These are phyloP conservation scores for Rhamphomyia laevipes DNA, from an alignment of 2,888 invertebrate species.

Conservation along the genomic window DNA sequence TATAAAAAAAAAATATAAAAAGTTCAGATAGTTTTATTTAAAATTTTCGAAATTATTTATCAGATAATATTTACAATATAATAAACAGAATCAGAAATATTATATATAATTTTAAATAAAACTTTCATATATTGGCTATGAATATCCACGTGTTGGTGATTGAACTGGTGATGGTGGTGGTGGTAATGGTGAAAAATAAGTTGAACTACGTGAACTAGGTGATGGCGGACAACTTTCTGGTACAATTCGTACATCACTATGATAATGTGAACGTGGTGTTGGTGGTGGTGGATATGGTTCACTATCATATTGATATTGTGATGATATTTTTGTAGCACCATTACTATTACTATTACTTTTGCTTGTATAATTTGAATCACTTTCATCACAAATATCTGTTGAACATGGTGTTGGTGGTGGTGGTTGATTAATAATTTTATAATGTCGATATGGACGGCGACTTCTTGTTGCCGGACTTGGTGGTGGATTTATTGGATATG, in stretches of 20 bases:
- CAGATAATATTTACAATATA: no score
- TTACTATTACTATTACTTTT: constrained; percentile 39
- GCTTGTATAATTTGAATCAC: constrained; percentile 59
- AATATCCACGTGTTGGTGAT: constrained; percentile 41
- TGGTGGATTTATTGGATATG: constrained; percentile 83
- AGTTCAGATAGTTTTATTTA: no score
- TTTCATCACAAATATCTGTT: constrained; percentile 87
- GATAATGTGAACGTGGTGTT: constrained; percentile 62
- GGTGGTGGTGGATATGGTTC: constrained; percentile 67
- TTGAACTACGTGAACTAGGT: constrained; percentile 61
- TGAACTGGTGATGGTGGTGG: constrained; percentile 80
- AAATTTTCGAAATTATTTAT: no score
- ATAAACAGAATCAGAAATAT: no score
- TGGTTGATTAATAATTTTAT: constrained; percentile 65
- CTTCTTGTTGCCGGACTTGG: constrained; percentile 77
- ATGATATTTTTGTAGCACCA: constrained; percentile 37
- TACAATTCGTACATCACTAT: constrained; percentile 51
- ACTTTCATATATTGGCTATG: constrained; percentile 13
- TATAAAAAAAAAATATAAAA: no score
- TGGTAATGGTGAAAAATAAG: constrained; percentile 67
- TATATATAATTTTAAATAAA: neutral
- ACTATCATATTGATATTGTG: constrained; percentile 46
- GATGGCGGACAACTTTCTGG: constrained; percentile 52
- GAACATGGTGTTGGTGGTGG: constrained; percentile 93
- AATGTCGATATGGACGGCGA: constrained; percentile 65